Conservation (phyloP, 2,888 invertebrate species). For the Blomia tropicalis region DNA sequence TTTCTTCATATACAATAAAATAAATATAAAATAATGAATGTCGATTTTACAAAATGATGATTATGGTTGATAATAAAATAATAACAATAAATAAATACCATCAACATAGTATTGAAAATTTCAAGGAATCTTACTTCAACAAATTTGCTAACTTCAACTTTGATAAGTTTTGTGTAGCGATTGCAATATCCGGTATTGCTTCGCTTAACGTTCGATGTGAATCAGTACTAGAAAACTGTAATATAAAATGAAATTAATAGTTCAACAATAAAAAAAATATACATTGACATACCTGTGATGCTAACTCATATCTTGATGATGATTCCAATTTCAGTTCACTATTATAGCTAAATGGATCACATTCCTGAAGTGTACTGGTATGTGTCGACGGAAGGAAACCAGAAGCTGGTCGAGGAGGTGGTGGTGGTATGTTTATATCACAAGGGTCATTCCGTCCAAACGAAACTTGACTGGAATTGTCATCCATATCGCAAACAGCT, state of each 20-base stretch:
- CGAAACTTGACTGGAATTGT: background rate
- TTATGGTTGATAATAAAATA: background rate
- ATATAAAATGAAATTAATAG: background rate
- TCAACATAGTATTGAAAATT: background rate
- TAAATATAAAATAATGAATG: background rate
- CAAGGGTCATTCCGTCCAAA: constrained; percentile 8
- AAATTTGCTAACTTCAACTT: background rate
- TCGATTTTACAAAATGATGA: background rate
- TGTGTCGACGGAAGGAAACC: background rate
- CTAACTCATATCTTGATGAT: constrained; percentile 19
- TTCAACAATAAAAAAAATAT: background rate
- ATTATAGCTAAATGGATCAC: constrained; percentile 21
- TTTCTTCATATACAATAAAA: too few relatives aligned
- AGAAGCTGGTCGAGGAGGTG: constrained; percentile 18
- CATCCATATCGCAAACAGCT: background rate
- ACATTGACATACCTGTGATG: constrained; percentile 19
- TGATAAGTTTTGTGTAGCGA: constrained; percentile 26
- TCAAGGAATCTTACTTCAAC: background rate
- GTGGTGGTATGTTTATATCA: constrained; percentile 20
- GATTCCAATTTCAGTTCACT: constrained; percentile 19
- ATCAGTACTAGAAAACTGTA: constrained; percentile 23
- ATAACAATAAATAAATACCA: background rate
- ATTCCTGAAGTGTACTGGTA: background rate
- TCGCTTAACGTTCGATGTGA: constrained; percentile 28
- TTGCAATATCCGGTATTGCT: constrained; percentile 31